Evolutionary conservation across 2,888 invertebrate species (phyloP), one percentile per base, ranked within the genome.

Genomic region (Odontocerum albicorne): DNA sequence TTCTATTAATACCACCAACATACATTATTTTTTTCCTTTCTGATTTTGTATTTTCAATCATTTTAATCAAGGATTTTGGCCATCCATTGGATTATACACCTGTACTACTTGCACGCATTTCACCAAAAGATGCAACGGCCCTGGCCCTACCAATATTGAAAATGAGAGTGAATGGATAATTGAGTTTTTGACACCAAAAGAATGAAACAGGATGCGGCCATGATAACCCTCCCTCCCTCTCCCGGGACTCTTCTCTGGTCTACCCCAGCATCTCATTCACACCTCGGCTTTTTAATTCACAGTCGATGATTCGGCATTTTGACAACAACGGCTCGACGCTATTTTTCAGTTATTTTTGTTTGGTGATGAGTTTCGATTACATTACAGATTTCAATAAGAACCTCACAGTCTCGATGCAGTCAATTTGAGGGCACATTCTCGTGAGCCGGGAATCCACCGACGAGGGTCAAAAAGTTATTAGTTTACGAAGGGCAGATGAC

Each of bases 311-410:
- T 60, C 57, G 52, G 49, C 60, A 51, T 10, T 58, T 54, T 46
- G 45, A 39, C 54, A 45, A 53, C 45, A 52, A 49, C 35, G 40
- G 22, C 33, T 15, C 16, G 19, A 42, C 21, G 40, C 35, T 52
- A 47, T 39, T 60, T n/a, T n/a, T n/a, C n/a, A n/a, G n/a, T n/a
- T n/a, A n/a, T 54, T 49, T 58, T 59, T 59, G 58, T 55, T 51
- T 50, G 45, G 50, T 50, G 60, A 60, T 56, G 56, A 57, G 60
- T 60, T 57, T 60, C 54, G 56, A 43, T 60, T 53, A 49, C 55
- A 49, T 38, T 55, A 42, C 44, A 44, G 51, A 42, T 32, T 44
- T 52, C 55, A 39, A 45, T 52, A 45, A 38, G n/a, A 27, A 12
- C 42, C 50, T 33, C 43, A 50, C 17, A 31, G 39, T 13, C 4